phyloP scores from a whole-genome alignment of 2,113 vertebrate species.

The Megaceryle torquata region DNA sequence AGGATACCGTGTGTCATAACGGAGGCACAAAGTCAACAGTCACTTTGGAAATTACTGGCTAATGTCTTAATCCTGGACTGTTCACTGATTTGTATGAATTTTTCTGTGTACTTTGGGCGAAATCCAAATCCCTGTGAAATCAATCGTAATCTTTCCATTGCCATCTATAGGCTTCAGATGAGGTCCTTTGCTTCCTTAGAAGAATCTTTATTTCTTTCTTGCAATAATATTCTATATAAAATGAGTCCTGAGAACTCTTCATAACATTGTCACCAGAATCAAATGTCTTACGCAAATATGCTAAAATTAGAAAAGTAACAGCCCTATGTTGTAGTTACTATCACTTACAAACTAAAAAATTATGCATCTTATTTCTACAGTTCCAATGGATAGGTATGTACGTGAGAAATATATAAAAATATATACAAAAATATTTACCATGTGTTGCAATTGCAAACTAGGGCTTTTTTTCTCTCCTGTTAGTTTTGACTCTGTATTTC shows the following conservation, averaged over 20 bases:
- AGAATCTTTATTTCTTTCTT: background rate
- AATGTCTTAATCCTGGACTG: slow-evolving; percentile 60
- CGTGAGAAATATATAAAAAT: background rate
- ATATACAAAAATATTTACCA: background rate
- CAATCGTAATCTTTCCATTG: slow-evolving; percentile 50
- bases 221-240: background rate
- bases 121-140: slow-evolving; percentile 51
- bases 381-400: background rate
- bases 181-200: background rate
- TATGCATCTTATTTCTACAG: background rate
- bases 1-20: slow-evolving; percentile 16
- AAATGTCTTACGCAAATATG: background rate
- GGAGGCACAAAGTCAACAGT: slow-evolving; percentile 50
- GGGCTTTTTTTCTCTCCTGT: background rate
- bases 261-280: background rate
- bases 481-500: slow-evolving; percentile 5
- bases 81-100: slow-evolving; percentile 56
- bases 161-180: slow-evolving; percentile 19
- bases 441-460: background rate
- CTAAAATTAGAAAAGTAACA: background rate
- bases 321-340: background rate
- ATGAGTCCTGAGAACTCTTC: background rate
- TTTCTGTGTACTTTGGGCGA: slow-evolving; percentile 40
- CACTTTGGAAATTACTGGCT: slow-evolving; percentile 61
- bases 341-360: background rate